Base-by-base conservation (phyloP, 2,113 vertebrate genomes). In the Dolichallabes microphthalmus region DNA sequence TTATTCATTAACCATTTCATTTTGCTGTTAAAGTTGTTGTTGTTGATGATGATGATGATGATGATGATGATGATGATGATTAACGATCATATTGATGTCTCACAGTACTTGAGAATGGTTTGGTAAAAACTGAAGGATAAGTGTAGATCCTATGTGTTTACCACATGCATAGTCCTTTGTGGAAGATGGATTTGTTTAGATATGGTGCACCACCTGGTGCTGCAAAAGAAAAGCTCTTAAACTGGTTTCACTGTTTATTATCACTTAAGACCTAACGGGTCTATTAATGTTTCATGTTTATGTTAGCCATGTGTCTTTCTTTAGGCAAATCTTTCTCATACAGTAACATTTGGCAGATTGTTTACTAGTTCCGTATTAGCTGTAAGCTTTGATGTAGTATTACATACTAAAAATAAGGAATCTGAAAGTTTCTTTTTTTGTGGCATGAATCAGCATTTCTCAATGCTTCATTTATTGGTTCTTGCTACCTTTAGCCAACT, bases 181-280 rank as follows among this genome's bases (percentile, higher is more conserved):
- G 10, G 19, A 25, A 32, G 4, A 63, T 17, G 27, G 50, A 52
- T 58, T 53, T 81, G 64, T 66, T 15, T 10, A 78, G 57, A 63
- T 20, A 85, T 45, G 87, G 71, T 91, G 90, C 82, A 69, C 90
- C 92, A 89, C 91, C 91, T 91, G 86, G 66, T 89, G 90, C 50
- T 57, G 55, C 27, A 82, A 52, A 66, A 30, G 39, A 58, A 86
- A 39, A 57, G 35, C 53, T 45, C 45, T 69, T 74, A 68, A 52
- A 63, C 35, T 17, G 4, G 57, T 32, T 19, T 22, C 71, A 30
- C 25, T 52, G 73, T 75, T 53, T 10, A 75, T 45, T 52, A 53
- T 76, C 74, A 55, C 50, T 14, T 76, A 14, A n/a, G 19, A 14
- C 19, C n/a, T 55, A 20, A 58, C 22, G 3, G 76, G 22, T 58